Evolutionary conservation across 2,113 vertebrate species (phyloP).

Genomic region (Macquaria ambigua): DNA sequence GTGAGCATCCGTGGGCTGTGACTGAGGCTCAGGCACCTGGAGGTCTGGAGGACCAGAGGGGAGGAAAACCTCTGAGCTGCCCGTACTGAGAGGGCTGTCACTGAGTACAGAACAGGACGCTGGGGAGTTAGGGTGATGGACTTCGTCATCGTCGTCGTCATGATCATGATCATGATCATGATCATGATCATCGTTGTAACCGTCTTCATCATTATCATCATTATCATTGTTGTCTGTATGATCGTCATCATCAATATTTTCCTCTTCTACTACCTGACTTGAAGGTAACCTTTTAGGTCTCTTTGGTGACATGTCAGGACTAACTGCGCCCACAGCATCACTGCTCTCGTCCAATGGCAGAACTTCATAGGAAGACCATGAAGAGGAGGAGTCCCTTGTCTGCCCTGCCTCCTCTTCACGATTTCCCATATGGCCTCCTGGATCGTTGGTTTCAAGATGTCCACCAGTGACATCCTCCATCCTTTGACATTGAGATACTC

Average conservation of each 20-base stretch:
- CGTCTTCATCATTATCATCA: constrained; percentile 1
- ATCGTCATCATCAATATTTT: neutral
- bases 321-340: neutral
- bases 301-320: constrained; percentile 35
- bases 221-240: neutral
- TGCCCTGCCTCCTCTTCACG: constrained; percentile 21
- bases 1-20: constrained; percentile 45
- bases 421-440: neutral
- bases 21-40: constrained; percentile 43
- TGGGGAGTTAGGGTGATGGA: constrained; percentile 71
- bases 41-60: constrained; percentile 74
- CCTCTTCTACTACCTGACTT: constrained; percentile 35
- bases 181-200: neutral
- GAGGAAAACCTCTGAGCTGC: constrained; percentile 86
- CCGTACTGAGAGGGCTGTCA: constrained; percentile 77
- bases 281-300: constrained; percentile 43
- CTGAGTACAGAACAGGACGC: constrained; percentile 74
- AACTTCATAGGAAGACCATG: constrained; percentile 73
- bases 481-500: neutral
- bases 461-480: constrained; percentile 23
- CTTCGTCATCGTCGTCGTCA: neutral
- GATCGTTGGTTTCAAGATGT: neutral
- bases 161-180: constrained; percentile 7
- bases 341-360: constrained; percentile 61
- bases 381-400: constrained; percentile 57